Percentiles rank a stretch among this genome's conserved stretches.
Conservation (phyloP, 1,140 invertebrate genomes). For the Bombyx mori region ASM3026992v2 NC_085125.1:10197501-10198000, state of each 20-base stretch:
- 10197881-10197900: neutral
- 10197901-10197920: no score
- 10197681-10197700: neutral
- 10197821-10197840: slow-evolving; percentile 75
- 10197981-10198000: no score
- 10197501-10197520: no score
- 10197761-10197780: slow-evolving; percentile 32
- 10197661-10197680: neutral
- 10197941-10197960: no score
- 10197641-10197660: neutral
- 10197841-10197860: slow-evolving; percentile 73
- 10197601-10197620: no score
- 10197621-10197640: no score
- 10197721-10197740: slow-evolving; percentile 7
- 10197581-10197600: no score
- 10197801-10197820: slow-evolving; percentile 72
- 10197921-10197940: no score
- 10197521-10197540: no score
- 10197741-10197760: slow-evolving; percentile 18
- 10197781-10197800: slow-evolving; percentile 35
- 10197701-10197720: neutral
- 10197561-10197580: no score
- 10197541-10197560: no score
- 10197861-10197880: slow-evolving; percentile 71
- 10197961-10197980: no score